These are phyloP conservation scores for Buceros bicornis DNA, from an alignment of 2,797 vertebrate species.

Conservation along the genomic window DNA sequence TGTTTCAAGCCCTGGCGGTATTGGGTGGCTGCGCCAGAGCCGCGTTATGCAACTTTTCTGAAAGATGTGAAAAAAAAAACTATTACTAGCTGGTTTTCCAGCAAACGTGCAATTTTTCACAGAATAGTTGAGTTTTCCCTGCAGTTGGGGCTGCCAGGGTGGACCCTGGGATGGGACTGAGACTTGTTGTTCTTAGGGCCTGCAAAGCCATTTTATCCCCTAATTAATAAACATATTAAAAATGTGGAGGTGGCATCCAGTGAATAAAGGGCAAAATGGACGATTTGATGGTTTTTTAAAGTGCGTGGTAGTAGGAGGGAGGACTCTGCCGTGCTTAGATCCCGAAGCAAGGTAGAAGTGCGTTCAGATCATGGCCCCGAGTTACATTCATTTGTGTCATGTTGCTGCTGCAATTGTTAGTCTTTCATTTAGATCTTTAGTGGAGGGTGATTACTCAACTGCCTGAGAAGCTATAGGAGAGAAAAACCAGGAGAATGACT, in stretches of 20 bases:
- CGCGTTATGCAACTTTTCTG: not conserved
- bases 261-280: not conserved
- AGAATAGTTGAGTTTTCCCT: not conserved
- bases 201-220: not conserved
- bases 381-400: not conserved
- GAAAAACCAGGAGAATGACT: not conserved
- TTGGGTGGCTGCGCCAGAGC: not conserved
- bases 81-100: not conserved
- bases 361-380: not conserved
- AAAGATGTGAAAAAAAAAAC: not conserved
- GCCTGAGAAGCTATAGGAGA: not conserved
- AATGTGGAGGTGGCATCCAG: not conserved
- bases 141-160: not conserved
- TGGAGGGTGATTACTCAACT: slow-evolving; percentile 4
- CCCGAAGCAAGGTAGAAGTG: not conserved
- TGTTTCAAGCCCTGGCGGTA: not conserved
- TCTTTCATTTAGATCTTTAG: not conserved
- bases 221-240: not conserved
- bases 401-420: not conserved
- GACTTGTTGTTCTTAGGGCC: not conserved
- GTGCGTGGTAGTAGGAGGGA: not conserved
- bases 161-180: not conserved
- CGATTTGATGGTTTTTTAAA: not conserved
- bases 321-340: not conserved
- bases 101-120: not conserved